Base-by-base conservation (phyloP, 2,888 invertebrate species). In the Abscondita cerata region DNA sequence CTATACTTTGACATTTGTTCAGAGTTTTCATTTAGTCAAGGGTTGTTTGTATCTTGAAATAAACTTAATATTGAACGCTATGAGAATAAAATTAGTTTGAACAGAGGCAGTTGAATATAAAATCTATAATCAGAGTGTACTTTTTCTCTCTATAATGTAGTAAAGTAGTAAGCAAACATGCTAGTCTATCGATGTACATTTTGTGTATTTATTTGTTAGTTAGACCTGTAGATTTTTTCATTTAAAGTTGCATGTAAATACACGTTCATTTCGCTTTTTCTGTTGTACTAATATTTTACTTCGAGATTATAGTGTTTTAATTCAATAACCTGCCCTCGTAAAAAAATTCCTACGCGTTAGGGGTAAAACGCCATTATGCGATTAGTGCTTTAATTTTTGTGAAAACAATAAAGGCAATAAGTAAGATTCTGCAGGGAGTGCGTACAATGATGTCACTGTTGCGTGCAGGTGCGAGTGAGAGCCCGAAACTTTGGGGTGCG, bases 401-500 rank as follows among this genome's bases (percentile, higher is more conserved):
- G 11, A 15, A 51, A 36, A 15, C 33, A 53, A 48, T 61, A 61
- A 61, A 65, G 59, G 62, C 61, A 65, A 25, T 50, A 56, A 44
- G 62, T 38, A 57, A 59, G 48, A 38, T 56, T 70, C 77, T 78
- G 77, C 72, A 74, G 78, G 78, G 76, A 76, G 76, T 76, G 75
- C 77, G 75, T 77, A 77, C 76, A 78, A 78, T 79, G 78, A 77
- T 75, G 76, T 80, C 77, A 76, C 79, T 81, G 80, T 80, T 81
- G 81, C 80, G 80, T 79, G 78, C 80, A 82, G 82, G 81, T 81
- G 82, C 82, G 77, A 81, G 81, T 79, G 83, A 83, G 76, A 82
- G 82, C 80, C 82, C 82, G 75, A 83, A 83, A 80, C 81, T 82
- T 79, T 83, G 83, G 83, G 81, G 80, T 76, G 78, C 81, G 76